Evolutionary conservation across 2,888 invertebrate genomes (phyloP), one percentile per base, ranked within the genome.

Genomic region (Xanthorhoe designata): DNA sequence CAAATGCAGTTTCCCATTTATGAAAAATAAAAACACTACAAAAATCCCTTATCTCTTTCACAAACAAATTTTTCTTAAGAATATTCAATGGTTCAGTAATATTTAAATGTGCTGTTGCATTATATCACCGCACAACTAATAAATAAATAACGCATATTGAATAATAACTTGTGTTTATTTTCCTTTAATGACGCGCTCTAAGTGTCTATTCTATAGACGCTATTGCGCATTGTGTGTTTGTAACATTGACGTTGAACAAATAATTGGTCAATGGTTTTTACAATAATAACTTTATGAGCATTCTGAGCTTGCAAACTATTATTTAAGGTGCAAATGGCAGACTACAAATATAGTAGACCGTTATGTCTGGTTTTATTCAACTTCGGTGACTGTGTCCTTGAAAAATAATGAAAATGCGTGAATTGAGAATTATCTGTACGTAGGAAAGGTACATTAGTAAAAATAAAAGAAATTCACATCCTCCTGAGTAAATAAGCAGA

Each of bases 111-210:
- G 42, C 13, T n/a, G n/a, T 42, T 55, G 45, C 24, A 13, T 9
- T 29, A 13, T 45, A 56, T 24, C 24, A n/a, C 42, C 55, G 19
- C 24, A 56, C 56, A 42, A 3, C 50, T 24, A 50, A 9, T 17
- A 8, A 45, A 57, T 57, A 57, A 57, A 32, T 51, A 52, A 18
- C 24, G 35, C 35, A 10, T 38, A 55, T 50, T 62, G 49, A 35
- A 56, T 56, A 51, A 56, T 56, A 56, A 50, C 54, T 42, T 35
- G 18, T 63, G 57, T 57, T 63, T 63, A 45, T 63, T 63, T 63
- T 57, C 63, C 63, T 63, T 51, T 35, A 32, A 47, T 51, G 62
- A 62, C 45, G 42, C 18, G 51, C 24, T 17, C 29, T 56, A 9
- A 42, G 45, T 45, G 52, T 45, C 29, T 24, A 9, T 29, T 47